phyloP scores from a whole-genome alignment of 2,113 vertebrate species.

The Talpa occidentalis region DNA sequence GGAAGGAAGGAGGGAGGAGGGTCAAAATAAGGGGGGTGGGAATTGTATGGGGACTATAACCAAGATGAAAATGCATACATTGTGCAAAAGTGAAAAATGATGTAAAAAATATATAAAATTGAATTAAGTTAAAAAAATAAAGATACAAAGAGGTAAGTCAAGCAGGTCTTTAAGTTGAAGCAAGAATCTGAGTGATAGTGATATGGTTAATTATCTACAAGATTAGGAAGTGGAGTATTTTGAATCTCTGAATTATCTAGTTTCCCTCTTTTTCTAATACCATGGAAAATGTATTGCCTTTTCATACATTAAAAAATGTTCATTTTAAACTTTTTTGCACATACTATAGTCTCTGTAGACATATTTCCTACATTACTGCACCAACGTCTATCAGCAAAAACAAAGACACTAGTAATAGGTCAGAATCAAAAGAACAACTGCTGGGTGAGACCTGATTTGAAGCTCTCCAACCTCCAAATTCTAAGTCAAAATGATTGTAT shows the following conservation, averaged over 20 bases:
- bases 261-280: neutral
- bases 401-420: neutral
- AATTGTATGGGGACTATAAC: no score
- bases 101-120: no score
- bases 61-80: no score
- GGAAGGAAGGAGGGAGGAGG: no score
- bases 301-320: neutral
- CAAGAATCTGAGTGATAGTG: neutral
- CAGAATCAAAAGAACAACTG: neutral
- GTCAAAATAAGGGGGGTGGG: no score
- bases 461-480: neutral
- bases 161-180: no score
- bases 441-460: neutral
- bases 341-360: neutral
- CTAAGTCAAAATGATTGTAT: neutral
- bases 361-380: neutral
- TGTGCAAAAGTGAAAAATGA: no score
- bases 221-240: neutral
- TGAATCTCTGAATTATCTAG: neutral
- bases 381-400: neutral
- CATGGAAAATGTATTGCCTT: neutral
- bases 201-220: neutral
- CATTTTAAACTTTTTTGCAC: neutral
- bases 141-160: neutral
- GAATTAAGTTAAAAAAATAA: neutral